Evolutionary conservation across 2,113 vertebrate genomes (phyloP), one percentile per base, ranked within the genome.

Genomic region (Ciconia boyciana): DNA sequence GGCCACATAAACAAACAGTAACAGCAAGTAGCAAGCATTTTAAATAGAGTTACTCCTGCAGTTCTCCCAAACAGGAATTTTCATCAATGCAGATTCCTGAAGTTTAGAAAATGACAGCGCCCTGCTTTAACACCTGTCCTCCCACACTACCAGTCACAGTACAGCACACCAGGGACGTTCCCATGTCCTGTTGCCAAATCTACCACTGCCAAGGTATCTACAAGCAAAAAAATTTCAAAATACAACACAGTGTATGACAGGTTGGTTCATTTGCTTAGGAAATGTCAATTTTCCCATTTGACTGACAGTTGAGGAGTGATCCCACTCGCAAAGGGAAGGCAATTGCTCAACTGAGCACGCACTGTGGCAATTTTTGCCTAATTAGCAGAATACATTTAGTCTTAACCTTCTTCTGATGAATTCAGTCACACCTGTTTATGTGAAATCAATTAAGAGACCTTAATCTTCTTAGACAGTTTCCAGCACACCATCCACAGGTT

Each of bases 401-500:
- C 93, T 95, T 88, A 96, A 91, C 93, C 94, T 97, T 92, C 91
- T 96, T 97, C 94, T 96, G 95, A 92, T 95, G 80, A 97, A 95
- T 97, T 97, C 94, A 89, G 96, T 97, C 97, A 97, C 97, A 97
- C 97, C 97, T 97, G 96, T 97, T 97, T 95, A 90, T 87, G 92
- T 94, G 95, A 97, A 97, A 98, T 98, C 95, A 97, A 97, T 97
- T 98, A 97, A 96, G 91, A 97, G 90, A 94, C 94, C 93, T 96
- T 96, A 97, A 97, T 97, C 96, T 87, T 80, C 96, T 95, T 68
- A 96, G 93, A 95, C 87, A 82, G 93, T 97, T 98, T 97, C 96
- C 93, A 96, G 91, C 85, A 87, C 92, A 76, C 78, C 74, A 75
- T 76, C 81, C 93, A 71, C 97, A 98, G 94, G 97, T 96, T 94